Percentiles rank a stretch among this genome's conserved stretches.
phyloP scores from a whole-genome alignment of 2,888 invertebrate species.

The Nemotelus nigrinus region DNA sequence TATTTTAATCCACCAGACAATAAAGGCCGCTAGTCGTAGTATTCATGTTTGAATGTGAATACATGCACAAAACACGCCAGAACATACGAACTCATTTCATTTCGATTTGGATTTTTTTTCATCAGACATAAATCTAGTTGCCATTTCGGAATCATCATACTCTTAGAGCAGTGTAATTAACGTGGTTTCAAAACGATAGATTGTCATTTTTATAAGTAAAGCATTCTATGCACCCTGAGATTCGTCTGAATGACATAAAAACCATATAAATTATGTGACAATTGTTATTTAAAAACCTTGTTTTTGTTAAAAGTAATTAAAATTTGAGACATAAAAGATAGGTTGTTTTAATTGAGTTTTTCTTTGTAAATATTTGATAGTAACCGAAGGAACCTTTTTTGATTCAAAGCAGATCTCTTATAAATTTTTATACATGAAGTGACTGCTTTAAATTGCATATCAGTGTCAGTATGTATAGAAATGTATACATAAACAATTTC shows the following conservation, averaged over 20 bases:
- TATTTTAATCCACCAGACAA: slow-evolving; percentile 84
- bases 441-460: no score
- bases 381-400: no score
- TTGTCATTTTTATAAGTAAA: slow-evolving; percentile 10
- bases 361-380: no score
- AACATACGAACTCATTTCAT: not conserved
- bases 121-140: no score
- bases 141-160: no score
- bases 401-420: no score
- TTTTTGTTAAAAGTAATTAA: slow-evolving; percentile 38
- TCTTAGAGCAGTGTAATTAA: no score
- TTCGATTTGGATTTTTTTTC: slow-evolving; percentile 46
- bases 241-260: slow-evolving; percentile 10
- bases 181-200: not conserved
- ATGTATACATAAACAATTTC: no score
- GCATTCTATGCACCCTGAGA: not conserved
- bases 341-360: no score
- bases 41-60: not conserved
- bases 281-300: slow-evolving; percentile 31
- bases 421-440: no score
- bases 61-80: not conserved
- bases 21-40: slow-evolving; percentile 57
- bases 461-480: no score
- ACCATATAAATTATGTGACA: not conserved
- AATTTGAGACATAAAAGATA: not conserved